Conservation (phyloP, 2,113 vertebrate species). For the Cepphus grylle region DNA sequence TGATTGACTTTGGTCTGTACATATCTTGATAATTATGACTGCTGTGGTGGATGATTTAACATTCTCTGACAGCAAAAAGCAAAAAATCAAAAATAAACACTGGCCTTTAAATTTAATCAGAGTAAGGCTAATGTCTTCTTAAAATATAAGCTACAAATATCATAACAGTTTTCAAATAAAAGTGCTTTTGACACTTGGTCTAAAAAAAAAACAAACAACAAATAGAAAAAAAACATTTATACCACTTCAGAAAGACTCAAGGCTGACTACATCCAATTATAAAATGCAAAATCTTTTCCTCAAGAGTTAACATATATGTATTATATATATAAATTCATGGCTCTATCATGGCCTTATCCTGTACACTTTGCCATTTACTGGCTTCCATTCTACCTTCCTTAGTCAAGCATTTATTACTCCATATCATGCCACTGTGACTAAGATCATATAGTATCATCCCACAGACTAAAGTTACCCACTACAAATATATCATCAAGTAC, state of each 20-base stretch:
- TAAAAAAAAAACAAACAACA: conserved; percentile 22
- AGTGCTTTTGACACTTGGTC: conserved; percentile 73
- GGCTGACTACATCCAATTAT: conserved; percentile 70
- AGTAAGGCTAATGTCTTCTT: conserved; percentile 71
- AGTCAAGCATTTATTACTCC: conserved; percentile 54
- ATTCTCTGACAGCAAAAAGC: conserved; percentile 67
- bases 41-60: conserved; percentile 61
- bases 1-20: conserved; percentile 78
- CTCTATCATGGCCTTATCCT: conserved; percentile 63
- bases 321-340: conserved; percentile 72
- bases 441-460: conserved; percentile 54
- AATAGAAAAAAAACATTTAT: conserved; percentile 40
- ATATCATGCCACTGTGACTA: conserved; percentile 39
- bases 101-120: conserved; percentile 59
- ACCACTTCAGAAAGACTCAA: conserved; percentile 63
- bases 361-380: conserved; percentile 55
- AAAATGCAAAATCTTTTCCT: conserved; percentile 70
- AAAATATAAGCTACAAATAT: conserved; percentile 67
- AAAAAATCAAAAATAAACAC: conserved; percentile 56
- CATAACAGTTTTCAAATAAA: conserved; percentile 67
- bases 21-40: conserved; percentile 68
- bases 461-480: conserved; percentile 49
- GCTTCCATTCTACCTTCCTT: conserved; percentile 55
- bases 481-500: conserved; percentile 33
- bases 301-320: conserved; percentile 70